Conservation (phyloP, 1,140 invertebrate species). For the Holcopasites calliopsidis region DNA sequence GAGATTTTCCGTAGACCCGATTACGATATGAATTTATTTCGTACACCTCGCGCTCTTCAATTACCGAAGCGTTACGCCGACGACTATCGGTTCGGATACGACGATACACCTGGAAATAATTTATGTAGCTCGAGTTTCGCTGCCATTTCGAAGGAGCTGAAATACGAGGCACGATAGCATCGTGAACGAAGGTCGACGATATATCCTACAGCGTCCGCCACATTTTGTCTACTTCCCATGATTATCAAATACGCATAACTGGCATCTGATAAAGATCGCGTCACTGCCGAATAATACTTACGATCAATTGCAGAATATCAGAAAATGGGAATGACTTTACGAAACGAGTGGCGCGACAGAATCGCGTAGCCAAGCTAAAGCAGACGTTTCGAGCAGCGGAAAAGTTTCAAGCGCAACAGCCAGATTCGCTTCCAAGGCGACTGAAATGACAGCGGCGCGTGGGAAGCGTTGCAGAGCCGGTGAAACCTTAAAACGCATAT, state of each 20-base stretch:
- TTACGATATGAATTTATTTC: background rate
- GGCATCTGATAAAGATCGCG: background rate
- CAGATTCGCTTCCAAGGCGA: background rate
- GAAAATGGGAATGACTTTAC: no score
- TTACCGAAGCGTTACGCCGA: conserved; percentile 4
- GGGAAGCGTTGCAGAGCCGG: background rate
- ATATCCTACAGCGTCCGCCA: background rate
- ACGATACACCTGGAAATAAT: background rate
- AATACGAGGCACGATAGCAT: conserved; percentile 22
- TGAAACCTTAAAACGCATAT: background rate
- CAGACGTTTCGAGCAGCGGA: no score
- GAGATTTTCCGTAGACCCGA: background rate
- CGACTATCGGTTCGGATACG: background rate
- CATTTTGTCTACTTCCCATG: background rate
- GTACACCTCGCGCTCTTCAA: background rate
- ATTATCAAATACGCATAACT: background rate
- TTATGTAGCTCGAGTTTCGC: background rate
- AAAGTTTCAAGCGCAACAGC: no score
- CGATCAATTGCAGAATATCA: no score
- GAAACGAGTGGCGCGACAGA: no score
- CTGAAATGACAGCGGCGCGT: background rate
- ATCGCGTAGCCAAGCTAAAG: no score
- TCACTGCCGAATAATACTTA: no score
- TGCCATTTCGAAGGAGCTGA: background rate
- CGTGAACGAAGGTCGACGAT: conserved; percentile 2